Base-by-base conservation (phyloP, 2,113 vertebrate species). In the Proterorhinus semilunaris region DNA sequence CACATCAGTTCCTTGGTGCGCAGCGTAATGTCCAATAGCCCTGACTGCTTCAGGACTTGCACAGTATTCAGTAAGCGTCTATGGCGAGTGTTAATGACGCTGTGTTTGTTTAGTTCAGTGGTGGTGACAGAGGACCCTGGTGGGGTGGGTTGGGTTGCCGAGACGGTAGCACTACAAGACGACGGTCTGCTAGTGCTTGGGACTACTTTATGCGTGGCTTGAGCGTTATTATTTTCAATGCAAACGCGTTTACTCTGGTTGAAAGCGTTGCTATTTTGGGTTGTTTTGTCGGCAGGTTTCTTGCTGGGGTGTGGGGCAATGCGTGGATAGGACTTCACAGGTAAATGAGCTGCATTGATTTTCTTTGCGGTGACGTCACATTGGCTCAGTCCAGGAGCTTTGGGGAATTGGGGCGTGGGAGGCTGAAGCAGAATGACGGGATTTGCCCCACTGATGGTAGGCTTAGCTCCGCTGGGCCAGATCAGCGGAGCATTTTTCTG, bases 11-110 rank as follows among this genome's bases (percentile, higher is more conserved):
- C 91, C 58, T 91, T 90, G 2, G 91, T 92, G 64, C 72, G 80
- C 74, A 92, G 62, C 0, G 92, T 91, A 50, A 93, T 90, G 80
- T 90, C 90, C 72, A 92, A 61, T 66, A 93, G 80, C 10, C 92
- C 91, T 0, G 91, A 92, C 13, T 90, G 89, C 50, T 72, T 78
- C 54, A 93, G 88, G 74, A 91, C 85, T 63, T 91, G 82, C 49
- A 88, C 66, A 0, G 91, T 92, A 83, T 93, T 92, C 48, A 83
- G 82, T 78, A 93, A 92, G 17, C 90, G 91, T 27, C 70, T 81
- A 16, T 89, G 84, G 59, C 66, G 86, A 36, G 54, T 36, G 16
- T 49, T 79, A 7, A 50, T 48, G 12, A 45, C 68, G 58, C 42
- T 0, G 21, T 77, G 72, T 69, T 59, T 68, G 44, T 64, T 55